Percentiles rank a stretch among this genome's conserved stretches.
Conservation (phyloP, 2,113 vertebrate species). For the Aldabrachelys gigantea region DNA sequence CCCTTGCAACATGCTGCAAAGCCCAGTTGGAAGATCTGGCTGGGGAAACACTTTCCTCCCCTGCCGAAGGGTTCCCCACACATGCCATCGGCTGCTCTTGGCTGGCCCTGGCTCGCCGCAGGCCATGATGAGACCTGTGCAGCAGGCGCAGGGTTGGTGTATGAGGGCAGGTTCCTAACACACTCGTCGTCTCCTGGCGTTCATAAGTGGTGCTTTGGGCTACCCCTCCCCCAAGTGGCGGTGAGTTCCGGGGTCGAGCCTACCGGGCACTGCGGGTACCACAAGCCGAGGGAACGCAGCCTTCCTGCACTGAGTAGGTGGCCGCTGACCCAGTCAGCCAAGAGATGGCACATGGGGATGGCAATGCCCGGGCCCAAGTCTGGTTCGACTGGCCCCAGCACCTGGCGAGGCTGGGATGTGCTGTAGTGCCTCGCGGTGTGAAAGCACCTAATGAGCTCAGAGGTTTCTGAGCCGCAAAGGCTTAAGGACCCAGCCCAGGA, state of each 20-base stretch:
- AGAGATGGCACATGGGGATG: too few relatives aligned
- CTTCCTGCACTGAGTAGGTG: background rate
- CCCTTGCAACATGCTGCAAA: background rate
- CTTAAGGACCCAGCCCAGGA: conserved; percentile 64
- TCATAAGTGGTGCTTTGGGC: too few relatives aligned
- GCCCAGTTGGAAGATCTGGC: background rate
- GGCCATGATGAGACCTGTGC: background rate
- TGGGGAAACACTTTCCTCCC: background rate
- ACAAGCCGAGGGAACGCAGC: background rate
- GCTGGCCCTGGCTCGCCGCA: background rate
- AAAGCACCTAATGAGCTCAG: conserved; percentile 47
- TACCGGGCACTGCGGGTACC: too few relatives aligned
- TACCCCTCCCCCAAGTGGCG: too few relatives aligned
- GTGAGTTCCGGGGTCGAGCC: too few relatives aligned
- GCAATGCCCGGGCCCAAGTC: background rate
- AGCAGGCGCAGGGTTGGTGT: background rate
- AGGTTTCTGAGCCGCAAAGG: conserved; percentile 67
- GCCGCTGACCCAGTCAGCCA: background rate
- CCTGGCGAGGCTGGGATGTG: background rate
- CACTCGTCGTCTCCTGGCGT: too few relatives aligned
- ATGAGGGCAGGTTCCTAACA: too few relatives aligned
- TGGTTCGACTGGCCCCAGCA: conserved; percentile 4
- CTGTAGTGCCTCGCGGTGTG: conserved; percentile 25
- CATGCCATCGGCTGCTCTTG: background rate
- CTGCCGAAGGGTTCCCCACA: background rate